phyloP scores from a whole-genome alignment of 1,140 invertebrate species.

The Centruroides sculpturatus region DNA sequence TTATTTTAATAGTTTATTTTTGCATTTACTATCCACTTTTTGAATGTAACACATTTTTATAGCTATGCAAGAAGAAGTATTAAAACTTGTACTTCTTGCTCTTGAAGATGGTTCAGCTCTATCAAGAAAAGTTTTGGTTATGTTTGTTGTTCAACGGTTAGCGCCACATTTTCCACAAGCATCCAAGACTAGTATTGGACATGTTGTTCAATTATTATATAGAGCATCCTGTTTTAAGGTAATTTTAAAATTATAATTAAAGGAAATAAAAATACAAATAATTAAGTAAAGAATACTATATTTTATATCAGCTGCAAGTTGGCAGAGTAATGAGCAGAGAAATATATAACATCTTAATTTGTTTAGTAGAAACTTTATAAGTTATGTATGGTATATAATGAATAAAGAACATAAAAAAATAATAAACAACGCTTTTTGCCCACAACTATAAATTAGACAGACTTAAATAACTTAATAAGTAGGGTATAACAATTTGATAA shows the following conservation, averaged over 20 bases:
- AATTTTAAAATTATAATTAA: constrained; percentile 15
- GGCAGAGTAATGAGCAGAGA: no score
- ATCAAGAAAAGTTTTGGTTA: constrained; percentile 91
- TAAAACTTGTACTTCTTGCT: constrained; percentile 83
- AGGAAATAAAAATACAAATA: background rate
- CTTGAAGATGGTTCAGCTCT: constrained; percentile 93
- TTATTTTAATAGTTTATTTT: no score
- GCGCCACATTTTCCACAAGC: constrained; percentile 93
- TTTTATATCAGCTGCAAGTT: no score
- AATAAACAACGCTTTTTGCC: no score
- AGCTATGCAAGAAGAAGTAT: constrained; percentile 97
- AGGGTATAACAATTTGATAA: no score
- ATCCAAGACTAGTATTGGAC: constrained; percentile 95
- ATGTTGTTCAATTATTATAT: constrained; percentile 95
- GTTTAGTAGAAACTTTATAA: no score
- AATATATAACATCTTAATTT: no score
- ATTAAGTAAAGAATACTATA: background rate
- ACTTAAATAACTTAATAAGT: no score
- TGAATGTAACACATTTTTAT: constrained; percentile 11
- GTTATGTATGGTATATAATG: no score
- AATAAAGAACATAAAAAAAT: no score
- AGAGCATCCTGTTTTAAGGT: constrained; percentile 97
- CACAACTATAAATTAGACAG: no score
- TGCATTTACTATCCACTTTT: no score
- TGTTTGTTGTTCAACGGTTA: constrained; percentile 95